Percentiles rank a stretch among this genome's conserved stretches.
These are phyloP conservation scores for Patella depressa DNA, from an alignment of 2,888 invertebrate genomes.

Conservation along the genomic window DNA sequence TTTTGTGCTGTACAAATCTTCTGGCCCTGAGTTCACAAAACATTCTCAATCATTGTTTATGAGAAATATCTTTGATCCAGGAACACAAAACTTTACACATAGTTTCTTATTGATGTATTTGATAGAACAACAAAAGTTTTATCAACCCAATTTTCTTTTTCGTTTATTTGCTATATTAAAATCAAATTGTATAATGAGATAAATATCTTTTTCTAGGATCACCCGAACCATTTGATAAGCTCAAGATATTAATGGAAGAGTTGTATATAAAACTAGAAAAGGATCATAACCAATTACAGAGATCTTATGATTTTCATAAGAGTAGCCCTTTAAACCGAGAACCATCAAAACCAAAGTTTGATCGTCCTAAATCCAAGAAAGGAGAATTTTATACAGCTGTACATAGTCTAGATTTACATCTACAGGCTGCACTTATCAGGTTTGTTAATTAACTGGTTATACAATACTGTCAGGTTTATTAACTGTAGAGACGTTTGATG, in stretches of 20 bases:
- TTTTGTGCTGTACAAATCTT: too few species aligned
- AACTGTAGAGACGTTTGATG: too few species aligned
- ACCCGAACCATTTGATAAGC: conserved; percentile 12
- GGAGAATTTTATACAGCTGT: conserved; percentile 51
- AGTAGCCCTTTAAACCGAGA: conserved; percentile 38
- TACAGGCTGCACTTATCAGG: conserved; percentile 61
- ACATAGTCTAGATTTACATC: conserved; percentile 64
- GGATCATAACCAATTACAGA: conserved; percentile 30
- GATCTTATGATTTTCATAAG: conserved; percentile 41
- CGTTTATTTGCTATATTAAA: too few species aligned
- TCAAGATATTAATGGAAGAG: neutral
- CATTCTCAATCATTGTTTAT: too few species aligned
- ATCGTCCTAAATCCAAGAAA: conserved; percentile 13
- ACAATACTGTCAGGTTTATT: too few species aligned
- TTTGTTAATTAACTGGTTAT: conserved; percentile 24
- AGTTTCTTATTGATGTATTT: too few species aligned
- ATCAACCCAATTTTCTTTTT: too few species aligned
- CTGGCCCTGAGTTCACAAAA: too few species aligned
- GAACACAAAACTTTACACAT: too few species aligned
- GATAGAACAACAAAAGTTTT: too few species aligned
- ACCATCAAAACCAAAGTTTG: conserved; percentile 25
- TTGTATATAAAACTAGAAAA: conserved; percentile 5
- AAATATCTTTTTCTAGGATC: conserved; percentile 5
- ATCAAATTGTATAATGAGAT: too few species aligned
- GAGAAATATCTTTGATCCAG: too few species aligned